A percentile compares a stretch with the other conserved stretches of the same genome.
Evolutionary conservation across 2,797 vertebrate genomes (phyloP).

Genomic region (Pseudomugil gertrudae): DNA sequence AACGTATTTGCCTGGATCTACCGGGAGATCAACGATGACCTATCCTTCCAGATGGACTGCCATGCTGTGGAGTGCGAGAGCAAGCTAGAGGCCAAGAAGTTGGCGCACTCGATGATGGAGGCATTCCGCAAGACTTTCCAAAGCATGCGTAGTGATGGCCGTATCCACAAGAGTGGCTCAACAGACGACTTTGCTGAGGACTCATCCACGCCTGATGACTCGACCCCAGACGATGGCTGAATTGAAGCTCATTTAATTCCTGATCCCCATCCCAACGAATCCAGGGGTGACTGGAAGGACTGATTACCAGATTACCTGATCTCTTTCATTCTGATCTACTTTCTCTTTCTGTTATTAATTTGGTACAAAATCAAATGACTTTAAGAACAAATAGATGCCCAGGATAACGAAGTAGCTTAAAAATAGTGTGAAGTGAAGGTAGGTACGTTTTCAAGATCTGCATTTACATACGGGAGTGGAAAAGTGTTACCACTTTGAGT

Average conservation of each 20-base stretch:
- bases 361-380: constrained; percentile 57
- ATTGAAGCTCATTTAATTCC: constrained; percentile 34
- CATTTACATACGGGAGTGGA: constrained; percentile 66
- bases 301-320: constrained; percentile 60
- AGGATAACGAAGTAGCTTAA: constrained; percentile 74
- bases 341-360: constrained; percentile 62
- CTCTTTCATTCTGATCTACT: constrained; percentile 61
- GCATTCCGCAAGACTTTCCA: constrained; percentile 99
- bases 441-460: constrained; percentile 24
- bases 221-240: constrained; percentile 96
- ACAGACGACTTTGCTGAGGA: constrained; percentile 91
- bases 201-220: constrained; percentile 88
- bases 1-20: constrained; percentile 99
- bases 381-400: constrained; percentile 58
- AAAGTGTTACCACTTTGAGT: constrained; percentile 81
- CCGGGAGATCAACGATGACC: constrained; percentile 97
- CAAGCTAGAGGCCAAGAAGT: constrained; percentile 98
- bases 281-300: constrained; percentile 64
- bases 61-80: constrained; percentile 96
- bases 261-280: constrained; percentile 57
- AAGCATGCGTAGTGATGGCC: constrained; percentile 97
- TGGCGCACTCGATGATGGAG: constrained; percentile 99
- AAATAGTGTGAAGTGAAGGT: constrained; percentile 43
- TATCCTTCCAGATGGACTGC: constrained; percentile 99
- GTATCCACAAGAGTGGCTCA: constrained; percentile 94